Evolutionary conservation across 2,797 vertebrate genomes (phyloP), one percentile per base, ranked within the genome.

Genomic region (Peromyscus aztecus): DNA sequence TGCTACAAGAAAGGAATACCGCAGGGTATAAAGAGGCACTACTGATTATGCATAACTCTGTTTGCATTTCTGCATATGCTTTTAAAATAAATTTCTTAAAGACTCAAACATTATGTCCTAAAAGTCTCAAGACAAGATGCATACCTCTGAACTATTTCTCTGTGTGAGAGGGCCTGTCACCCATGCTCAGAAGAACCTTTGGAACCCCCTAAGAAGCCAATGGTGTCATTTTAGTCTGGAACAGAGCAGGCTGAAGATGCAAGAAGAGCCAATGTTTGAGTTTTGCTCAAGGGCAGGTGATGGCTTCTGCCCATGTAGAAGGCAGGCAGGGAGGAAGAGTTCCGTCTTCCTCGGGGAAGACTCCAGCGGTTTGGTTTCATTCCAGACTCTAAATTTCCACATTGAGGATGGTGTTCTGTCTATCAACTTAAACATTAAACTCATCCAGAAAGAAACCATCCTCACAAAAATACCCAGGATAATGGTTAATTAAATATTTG

Each of bases 41-140:
- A 29, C 69, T n/a, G n/a, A 43, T 43, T 43, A 17, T 65, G 12
- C 43, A 4, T 63, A 77, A 91, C 34, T 88, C 52, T 94, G 49
- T 78, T 67, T 83, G 67, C 57, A 92, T 89, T 94, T 95, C 77
- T 86, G 46, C 91, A 91, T 88, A 69, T 87, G 65, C 82, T 29
- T 71, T 73, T 71, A 84, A 86, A 89, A 91, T 89, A 86, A 7
- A 86, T 88, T 89, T 40, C 91, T 81, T 69, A 91, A 93, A 86
- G 31, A 3, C 43, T 94, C 89, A 94, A 75, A 75, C 40, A 89
- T 67, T 85, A 29, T 90, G 27, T 94, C 59, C 55, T 85, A 91
- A 95, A 94, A 88, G 14, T 89, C 57, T 95, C 76, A 75, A 96
- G 31, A 57, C 13, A 76, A 4, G 57, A 78, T 80, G 37, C 19